These are phyloP conservation scores for Fratercula arctica DNA, from an alignment of 2,797 vertebrate genomes.

Conservation along the genomic window DNA sequence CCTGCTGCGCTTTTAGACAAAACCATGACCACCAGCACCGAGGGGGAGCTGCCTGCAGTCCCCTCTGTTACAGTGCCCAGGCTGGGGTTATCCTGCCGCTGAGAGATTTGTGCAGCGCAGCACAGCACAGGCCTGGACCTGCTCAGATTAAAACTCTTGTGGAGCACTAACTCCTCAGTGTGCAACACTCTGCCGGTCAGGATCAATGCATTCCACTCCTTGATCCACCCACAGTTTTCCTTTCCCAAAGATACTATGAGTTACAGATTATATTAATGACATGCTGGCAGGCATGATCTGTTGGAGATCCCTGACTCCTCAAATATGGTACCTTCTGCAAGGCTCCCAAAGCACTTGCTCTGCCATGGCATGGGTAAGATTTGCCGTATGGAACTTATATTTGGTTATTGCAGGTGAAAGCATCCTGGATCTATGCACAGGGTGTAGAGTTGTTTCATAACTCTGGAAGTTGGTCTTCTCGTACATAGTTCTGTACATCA, in stretches of 20 bases:
- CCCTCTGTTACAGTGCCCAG: too few species aligned
- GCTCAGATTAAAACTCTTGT: background rate
- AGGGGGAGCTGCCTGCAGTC: background rate
- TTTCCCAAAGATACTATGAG: background rate
- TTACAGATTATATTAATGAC: background rate
- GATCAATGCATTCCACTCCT: background rate
- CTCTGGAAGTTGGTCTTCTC: background rate
- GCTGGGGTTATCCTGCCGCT: background rate
- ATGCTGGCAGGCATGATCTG: background rate
- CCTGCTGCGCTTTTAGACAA: background rate
- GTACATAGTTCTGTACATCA: background rate
- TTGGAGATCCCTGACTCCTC: background rate
- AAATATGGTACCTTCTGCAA: background rate
- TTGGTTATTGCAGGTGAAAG: background rate
- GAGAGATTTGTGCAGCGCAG: background rate
- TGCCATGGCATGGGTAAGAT: background rate
- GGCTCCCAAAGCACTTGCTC: background rate
- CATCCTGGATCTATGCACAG: rapidly evolving
- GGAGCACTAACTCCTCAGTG: background rate
- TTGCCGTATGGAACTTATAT: background rate
- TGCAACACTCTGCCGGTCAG: background rate
- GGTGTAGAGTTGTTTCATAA: background rate
- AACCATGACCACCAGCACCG: background rate
- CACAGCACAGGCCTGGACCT: rapidly evolving
- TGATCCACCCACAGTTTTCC: background rate